Evolutionary conservation across 2,888 invertebrate species (phyloP).

Genomic region (Agriopis marginaria): DNA sequence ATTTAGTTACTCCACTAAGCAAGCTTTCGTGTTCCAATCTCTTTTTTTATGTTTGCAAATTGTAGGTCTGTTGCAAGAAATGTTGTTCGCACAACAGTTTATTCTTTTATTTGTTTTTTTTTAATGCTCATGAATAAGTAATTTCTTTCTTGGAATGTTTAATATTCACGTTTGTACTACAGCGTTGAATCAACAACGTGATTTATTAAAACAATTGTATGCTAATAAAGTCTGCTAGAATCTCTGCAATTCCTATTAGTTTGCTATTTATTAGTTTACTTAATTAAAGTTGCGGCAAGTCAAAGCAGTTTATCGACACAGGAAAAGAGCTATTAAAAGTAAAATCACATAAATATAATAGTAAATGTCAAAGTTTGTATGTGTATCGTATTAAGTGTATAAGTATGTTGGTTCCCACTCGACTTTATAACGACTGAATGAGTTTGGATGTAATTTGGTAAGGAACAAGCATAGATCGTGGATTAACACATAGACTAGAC

Average conservation of each 20-base stretch:
- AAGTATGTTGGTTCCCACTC: too few relatives aligned
- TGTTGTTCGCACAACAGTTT: background rate
- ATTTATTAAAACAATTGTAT: conserved; percentile 15
- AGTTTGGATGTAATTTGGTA: too few relatives aligned
- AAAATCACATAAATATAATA: background rate
- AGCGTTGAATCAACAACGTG: background rate
- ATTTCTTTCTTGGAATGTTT: conserved; percentile 13
- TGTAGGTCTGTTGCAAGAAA: background rate
- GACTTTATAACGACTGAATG: too few relatives aligned
- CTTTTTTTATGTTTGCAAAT: conserved; percentile 1
- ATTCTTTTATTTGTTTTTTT: conserved; percentile 7
- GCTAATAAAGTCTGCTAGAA: background rate
- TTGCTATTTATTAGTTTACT: background rate
- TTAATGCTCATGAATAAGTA: conserved; percentile 18
- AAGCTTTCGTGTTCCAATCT: background rate
- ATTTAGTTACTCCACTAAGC: background rate
- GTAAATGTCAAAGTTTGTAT: too few relatives aligned
- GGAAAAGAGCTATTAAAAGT: background rate
- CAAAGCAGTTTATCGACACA: background rate
- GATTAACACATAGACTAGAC: too few relatives aligned
- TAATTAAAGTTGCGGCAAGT: background rate
- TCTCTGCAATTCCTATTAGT: conserved; percentile 1
- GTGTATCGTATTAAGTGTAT: too few relatives aligned
- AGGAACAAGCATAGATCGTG: too few relatives aligned
- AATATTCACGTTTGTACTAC: background rate